These are phyloP conservation scores for Campoletis raptor DNA, from an alignment of 2,888 invertebrate species.

Conservation along the genomic window DNA sequence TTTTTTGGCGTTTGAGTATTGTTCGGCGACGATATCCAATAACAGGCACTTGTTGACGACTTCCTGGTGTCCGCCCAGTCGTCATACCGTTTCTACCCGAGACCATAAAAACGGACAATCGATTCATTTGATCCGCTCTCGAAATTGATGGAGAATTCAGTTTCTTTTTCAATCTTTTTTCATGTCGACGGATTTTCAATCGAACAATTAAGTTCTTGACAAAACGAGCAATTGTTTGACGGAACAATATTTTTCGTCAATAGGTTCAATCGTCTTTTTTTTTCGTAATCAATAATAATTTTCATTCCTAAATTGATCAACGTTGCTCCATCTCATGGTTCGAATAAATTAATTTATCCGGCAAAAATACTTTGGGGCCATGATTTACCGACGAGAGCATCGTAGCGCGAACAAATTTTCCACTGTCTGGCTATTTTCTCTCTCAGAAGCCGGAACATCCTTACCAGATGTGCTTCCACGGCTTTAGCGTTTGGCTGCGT, in stretches of 20 bases:
- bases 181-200: not conserved
- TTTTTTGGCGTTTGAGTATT: not conserved
- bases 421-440: constrained; percentile 53
- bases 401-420: constrained; percentile 41
- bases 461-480: constrained; percentile 53
- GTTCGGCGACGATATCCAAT: constrained; percentile 34
- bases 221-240: not conserved
- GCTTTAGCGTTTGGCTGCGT: constrained; percentile 1
- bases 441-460: constrained; percentile 53
- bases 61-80: not conserved
- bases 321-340: not conserved
- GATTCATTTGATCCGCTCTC: not conserved
- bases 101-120: not conserved
- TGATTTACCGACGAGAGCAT: constrained; percentile 8
- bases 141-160: not conserved
- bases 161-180: not conserved
- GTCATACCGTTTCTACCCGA: not conserved
- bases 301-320: not conserved
- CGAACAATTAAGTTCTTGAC: not conserved
- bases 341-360: not conserved
- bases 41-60: constrained; percentile 39
- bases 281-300: not conserved
- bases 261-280: not conserved
- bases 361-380: not conserved
- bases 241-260: not conserved